These are phyloP conservation scores for Brachionus manjavacas DNA, from an alignment of 1,140 invertebrate species.

Conservation along the genomic window DNA sequence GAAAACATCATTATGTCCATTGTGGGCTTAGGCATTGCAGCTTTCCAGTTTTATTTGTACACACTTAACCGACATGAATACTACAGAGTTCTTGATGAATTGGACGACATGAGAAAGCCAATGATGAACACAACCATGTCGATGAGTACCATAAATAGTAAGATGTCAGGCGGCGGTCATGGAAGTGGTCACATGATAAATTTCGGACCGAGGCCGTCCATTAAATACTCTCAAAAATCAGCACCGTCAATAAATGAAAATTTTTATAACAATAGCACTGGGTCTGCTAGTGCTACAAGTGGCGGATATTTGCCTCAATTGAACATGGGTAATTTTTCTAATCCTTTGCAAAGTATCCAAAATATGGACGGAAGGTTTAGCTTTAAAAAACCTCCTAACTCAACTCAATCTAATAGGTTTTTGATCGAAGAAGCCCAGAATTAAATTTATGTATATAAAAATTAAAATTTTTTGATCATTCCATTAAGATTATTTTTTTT, in stretches of 20 bases:
- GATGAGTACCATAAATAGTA: slow-evolving; percentile 41
- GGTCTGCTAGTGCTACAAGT: not conserved
- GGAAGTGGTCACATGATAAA: slow-evolving; percentile 35
- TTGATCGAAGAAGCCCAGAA: slow-evolving; percentile 10
- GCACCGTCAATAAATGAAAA: not conserved
- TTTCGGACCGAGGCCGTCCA: not conserved
- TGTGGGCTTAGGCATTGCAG: not conserved
- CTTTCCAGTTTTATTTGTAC: slow-evolving; percentile 16
- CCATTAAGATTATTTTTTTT: not conserved
- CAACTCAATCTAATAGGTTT: slow-evolving; percentile 14
- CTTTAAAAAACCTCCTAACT: not conserved
- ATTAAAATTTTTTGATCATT: not conserved
- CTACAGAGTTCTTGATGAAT: slow-evolving; percentile 8
- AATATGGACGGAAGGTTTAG: slow-evolving; percentile 37
- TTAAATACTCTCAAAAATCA: not conserved
- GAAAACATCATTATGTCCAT: slow-evolving; percentile 39
- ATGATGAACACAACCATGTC: slow-evolving; percentile 42
- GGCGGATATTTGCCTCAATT: slow-evolving; percentile 7
- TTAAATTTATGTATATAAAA: not conserved
- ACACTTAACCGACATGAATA: slow-evolving; percentile 5
- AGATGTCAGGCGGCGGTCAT: not conserved
- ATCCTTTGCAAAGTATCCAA: slow-evolving; percentile 29
- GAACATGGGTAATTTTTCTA: not conserved
- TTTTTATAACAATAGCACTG: not conserved
- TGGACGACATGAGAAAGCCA: slow-evolving; percentile 38